These are phyloP conservation scores for Lepidurus packardi DNA, from an alignment of 1,140 invertebrate genomes.

Conservation along the genomic window DNA sequence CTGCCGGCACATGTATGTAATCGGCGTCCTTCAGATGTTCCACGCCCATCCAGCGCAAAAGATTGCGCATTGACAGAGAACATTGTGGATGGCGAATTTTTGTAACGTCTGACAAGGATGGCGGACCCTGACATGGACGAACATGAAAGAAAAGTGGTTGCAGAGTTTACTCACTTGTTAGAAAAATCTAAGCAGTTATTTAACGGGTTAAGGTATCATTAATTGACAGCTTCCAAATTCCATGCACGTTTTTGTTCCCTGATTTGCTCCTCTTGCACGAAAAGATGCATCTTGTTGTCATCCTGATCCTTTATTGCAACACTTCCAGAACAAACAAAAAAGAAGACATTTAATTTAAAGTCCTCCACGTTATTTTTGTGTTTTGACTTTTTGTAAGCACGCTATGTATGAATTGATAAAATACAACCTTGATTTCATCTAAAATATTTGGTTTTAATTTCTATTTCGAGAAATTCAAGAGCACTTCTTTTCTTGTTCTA, in stretches of 20 bases:
- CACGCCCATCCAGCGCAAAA: slow-evolving; percentile 8
- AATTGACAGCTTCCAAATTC: neutral
- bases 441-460: neutral
- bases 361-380: neutral
- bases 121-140: slow-evolving; percentile 43
- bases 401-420: neutral
- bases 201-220: slow-evolving; percentile 77
- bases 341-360: too few species aligned
- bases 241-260: slow-evolving; percentile 25
- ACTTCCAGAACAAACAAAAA: too few species aligned
- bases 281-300: neutral
- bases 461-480: neutral
- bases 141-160: slow-evolving; percentile 85
- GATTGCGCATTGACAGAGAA: neutral
- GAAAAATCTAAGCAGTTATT: slow-evolving; percentile 97
- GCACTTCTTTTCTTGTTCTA: neutral
- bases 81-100: neutral
- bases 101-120: neutral
- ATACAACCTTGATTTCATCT: neutral
- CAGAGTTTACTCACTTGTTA: slow-evolving; percentile 91
- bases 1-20: too few species aligned
- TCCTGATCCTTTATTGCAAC: neutral
- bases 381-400: neutral
- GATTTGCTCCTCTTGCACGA: neutral
- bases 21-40: neutral